Evolutionary conservation across 2,888 invertebrate species (phyloP).

Genomic region (Hermaeophaga mercurialis): DNA sequence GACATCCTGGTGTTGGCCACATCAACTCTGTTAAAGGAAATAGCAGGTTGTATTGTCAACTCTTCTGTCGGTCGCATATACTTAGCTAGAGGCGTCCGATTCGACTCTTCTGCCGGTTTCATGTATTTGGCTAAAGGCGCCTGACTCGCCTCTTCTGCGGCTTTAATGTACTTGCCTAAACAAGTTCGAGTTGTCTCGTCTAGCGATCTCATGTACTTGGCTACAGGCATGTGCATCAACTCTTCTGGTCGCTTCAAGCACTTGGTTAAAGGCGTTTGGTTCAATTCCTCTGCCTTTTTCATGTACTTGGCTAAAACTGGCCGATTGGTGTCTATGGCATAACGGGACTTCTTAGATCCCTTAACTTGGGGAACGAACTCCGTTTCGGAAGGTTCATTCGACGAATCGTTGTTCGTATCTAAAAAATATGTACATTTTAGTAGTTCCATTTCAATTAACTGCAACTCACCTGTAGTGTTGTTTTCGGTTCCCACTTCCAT

Average conservation of each 20-base stretch:
- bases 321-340: slow-evolving; percentile 35
- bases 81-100: slow-evolving; percentile 25
- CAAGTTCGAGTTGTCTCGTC: slow-evolving; percentile 11
- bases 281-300: background rate
- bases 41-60: slow-evolving; percentile 28
- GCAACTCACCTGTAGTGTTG: slow-evolving; percentile 22
- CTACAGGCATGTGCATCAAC: slow-evolving; percentile 20
- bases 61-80: slow-evolving; percentile 24
- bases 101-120: background rate
- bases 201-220: slow-evolving; percentile 10
- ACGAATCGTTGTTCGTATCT: slow-evolving; percentile 31
- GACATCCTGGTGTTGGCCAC: background rate
- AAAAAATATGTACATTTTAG: too few species aligned
- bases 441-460: too few species aligned
- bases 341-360: slow-evolving; percentile 33
- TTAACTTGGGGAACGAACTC: slow-evolving; percentile 16
- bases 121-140: slow-evolving; percentile 22
- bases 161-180: slow-evolving; percentile 26
- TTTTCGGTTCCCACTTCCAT: slow-evolving; percentile 6
- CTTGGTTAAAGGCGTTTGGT: slow-evolving; percentile 26
- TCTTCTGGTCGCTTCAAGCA: slow-evolving; percentile 23
- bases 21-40: slow-evolving; percentile 16
- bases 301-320: slow-evolving; percentile 21
- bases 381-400: slow-evolving; percentile 9
- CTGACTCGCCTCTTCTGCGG: slow-evolving; percentile 15